Evolutionary conservation across 2,888 invertebrate genomes (phyloP), one percentile per base, ranked within the genome.

Genomic region (Drosophila neotestacea): DNA sequence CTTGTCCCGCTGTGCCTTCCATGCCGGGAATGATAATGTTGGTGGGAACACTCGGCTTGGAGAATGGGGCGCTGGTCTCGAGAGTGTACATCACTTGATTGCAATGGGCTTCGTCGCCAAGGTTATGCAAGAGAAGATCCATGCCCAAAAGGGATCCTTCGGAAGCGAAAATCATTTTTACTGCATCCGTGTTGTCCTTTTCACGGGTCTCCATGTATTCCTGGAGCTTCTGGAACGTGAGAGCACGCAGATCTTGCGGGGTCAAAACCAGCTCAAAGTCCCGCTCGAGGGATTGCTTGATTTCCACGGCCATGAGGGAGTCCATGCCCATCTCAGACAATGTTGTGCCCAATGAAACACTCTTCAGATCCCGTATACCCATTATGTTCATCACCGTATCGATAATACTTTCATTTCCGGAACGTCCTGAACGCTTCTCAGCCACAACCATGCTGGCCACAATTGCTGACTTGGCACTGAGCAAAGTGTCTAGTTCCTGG

Each of bases 231-330:
- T 91, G 91, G 80, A 98, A 95, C 0, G 97, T 98, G 41, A 98
- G 92, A 0, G 94, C 94, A 54, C 98, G 94, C 66, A 98, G 95
- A 80, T 98, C 98, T 90, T 97, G 96, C 5, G 97, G 96, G 0
- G 97, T 95, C 4, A 99, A 93, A 90, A 96, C 95, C 59, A 98
- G 93, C 89, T 98, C 98, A 90, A 96, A 98, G 91, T 98, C 97
- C 82, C 97, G 94, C 91, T 98, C 98, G 2, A 98, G 92, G 0
- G 96, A 96, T 92, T 98, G 98, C 84, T 98, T 98, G 79, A 99
- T 97, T 93, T 99, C 98, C 0, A 98, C 97, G 0, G 97, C 97
- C 97, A 98, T 98, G 94, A 99, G 95, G 1, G 98, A 98, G 93
- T 99, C 98, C 95, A 99, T 96, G 38, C 99, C 99, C 73, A 99